Evolutionary conservation across 2,797 vertebrate species (phyloP).

Genomic region (Malurus splendens): DNA sequence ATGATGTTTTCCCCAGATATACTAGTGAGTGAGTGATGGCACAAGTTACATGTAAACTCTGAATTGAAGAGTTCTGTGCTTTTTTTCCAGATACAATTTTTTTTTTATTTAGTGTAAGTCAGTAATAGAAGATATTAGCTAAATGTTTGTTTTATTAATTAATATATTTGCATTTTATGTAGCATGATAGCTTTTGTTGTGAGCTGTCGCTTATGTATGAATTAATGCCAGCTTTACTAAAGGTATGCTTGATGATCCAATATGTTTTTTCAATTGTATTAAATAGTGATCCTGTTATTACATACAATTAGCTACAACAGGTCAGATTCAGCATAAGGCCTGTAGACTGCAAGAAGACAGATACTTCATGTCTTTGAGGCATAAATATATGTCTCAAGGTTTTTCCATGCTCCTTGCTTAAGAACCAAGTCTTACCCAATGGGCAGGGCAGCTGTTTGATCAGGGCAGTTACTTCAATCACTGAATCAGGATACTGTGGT

Average conservation of each 20-base stretch:
- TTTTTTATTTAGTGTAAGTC: not conserved
- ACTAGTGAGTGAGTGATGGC: not conserved
- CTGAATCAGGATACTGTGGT: not conserved
- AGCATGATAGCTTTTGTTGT: not conserved
- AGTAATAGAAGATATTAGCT: not conserved
- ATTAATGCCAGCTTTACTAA: not conserved
- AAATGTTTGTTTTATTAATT: not conserved
- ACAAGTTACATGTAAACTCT: not conserved
- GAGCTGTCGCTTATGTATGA: not conserved
- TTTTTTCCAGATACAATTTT: accelerated
- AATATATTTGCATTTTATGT: not conserved
- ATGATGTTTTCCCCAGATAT: not conserved
- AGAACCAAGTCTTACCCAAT: not conserved
- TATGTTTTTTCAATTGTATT: not conserved
- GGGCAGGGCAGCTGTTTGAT: not conserved
- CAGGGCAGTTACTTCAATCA: not conserved
- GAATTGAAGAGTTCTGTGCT: not conserved
- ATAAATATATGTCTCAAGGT: not conserved
- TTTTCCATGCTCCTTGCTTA: not conserved
- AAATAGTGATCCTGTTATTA: not conserved
- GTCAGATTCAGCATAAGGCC: not conserved
- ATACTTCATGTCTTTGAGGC: not conserved
- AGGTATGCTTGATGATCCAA: not conserved
- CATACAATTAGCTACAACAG: not conserved
- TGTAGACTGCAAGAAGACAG: not conserved